phyloP scores from a whole-genome alignment of 1,140 invertebrate species.

The Pogonomyrmex californicus region DNA sequence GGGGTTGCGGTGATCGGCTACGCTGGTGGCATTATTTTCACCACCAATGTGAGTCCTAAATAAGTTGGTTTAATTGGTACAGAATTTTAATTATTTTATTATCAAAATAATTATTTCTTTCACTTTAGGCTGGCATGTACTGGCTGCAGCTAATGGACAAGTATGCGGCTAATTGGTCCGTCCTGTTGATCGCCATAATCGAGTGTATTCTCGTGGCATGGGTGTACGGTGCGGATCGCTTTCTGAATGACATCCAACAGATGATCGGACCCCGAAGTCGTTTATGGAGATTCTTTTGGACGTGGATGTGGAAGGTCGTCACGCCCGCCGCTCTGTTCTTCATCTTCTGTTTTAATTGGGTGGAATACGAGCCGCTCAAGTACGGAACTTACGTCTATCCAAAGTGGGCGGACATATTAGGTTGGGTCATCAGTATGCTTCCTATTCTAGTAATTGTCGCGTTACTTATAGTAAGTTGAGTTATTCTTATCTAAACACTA shows the following conservation, averaged over 20 bases:
- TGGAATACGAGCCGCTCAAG: slow-evolving; percentile 92
- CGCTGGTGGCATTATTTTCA: slow-evolving; percentile 91
- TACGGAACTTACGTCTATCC: slow-evolving; percentile 93
- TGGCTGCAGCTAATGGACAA: slow-evolving; percentile 95
- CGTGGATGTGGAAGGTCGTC: slow-evolving; percentile 92
- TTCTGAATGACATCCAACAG: slow-evolving; percentile 92
- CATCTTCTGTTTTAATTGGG: slow-evolving; percentile 94
- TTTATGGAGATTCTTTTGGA: slow-evolving; percentile 93
- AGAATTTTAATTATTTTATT: slow-evolving; percentile 9
- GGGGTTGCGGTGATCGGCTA: slow-evolving; percentile 91
- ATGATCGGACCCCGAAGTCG: slow-evolving; percentile 93
- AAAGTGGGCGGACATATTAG: slow-evolving; percentile 92
- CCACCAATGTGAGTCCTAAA: slow-evolving; percentile 89
- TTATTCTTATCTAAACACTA: neutral
- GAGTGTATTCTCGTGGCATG: slow-evolving; percentile 93
- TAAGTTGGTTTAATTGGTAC: neutral
- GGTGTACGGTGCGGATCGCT: slow-evolving; percentile 94
- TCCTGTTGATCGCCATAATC: slow-evolving; percentile 93
- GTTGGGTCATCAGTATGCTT: slow-evolving; percentile 92
- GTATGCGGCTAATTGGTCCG: slow-evolving; percentile 95
- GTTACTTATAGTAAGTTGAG: slow-evolving; percentile 89
- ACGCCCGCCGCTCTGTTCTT: slow-evolving; percentile 93
- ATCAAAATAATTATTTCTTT: neutral
- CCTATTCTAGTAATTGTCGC: slow-evolving; percentile 91
- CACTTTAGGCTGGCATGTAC: slow-evolving; percentile 92